Base-by-base conservation (phyloP, 2,797 vertebrate genomes). In the Selene dorsalis region DNA sequence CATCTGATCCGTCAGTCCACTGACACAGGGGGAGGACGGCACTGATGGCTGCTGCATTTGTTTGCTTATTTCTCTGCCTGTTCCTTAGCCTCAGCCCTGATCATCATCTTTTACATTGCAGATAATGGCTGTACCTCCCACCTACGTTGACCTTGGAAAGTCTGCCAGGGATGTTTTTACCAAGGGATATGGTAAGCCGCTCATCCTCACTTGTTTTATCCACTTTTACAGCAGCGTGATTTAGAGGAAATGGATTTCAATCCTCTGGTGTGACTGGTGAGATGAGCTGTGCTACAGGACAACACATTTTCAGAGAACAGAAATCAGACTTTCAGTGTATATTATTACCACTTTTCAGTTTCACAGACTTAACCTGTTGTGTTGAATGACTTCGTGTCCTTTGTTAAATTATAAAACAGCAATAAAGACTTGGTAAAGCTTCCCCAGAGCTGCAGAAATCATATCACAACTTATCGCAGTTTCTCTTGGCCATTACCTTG, bases 161-260 rank as follows among this genome's bases (percentile, higher is more conserved):
- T 94, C 97, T 43, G 97, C 98, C 93, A 95, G 95, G 92, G 98
- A 99, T 84, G 94, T 99, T 88, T 99, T 99, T 92, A 98, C 96
- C 84, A 99, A 97, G 87, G 97, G 98, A 92, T 99, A 98, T 5
- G 97, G 98, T 99, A 92, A 97, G 18, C 17, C 45, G 61, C 1
- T 53, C 20, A 26, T 1, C 55, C 39, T 35, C 35, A 39, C 7
- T 57, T 12, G 7, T 69, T 62, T 74, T 17, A 53, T 41, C 39
- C 20, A 10, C 50, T 22, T 61, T 53, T 41, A 57, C 17, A 28
- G 39, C 26, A 55, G 41, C 35, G 0, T 17, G 4, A 20, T 47
- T 17, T 2, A 1, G 39, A 73, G 14, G 18, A 65, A 64, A 4
- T 1, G 13, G 4, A 60, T 61, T 58, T 35, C 32, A 35, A 22